Base-by-base conservation (phyloP, 2,888 invertebrate genomes). In the Drosophila leonis region DNA sequence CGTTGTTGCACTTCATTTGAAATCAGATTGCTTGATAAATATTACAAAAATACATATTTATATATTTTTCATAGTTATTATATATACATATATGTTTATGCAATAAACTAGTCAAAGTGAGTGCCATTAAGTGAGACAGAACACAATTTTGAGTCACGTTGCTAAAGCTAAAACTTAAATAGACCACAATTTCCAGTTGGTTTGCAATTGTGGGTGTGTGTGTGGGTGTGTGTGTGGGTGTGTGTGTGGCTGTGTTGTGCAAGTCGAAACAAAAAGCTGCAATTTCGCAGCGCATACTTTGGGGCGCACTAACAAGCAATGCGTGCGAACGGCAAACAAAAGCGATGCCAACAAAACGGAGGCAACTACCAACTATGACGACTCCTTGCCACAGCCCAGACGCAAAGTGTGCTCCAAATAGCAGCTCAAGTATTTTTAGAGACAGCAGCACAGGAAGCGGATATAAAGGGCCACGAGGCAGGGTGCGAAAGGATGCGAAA, bases 381-480 rank as follows among this genome's bases (percentile, higher is more conserved):
- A 75, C 55, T 52, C 57, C 54, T 31, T 48, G 71, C 39, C 55
- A 37, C 75, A 60, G 57, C n/a, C 20, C 10, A 48, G 56, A 27
- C 46, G 10, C 49, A 67, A 64, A 68, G 63, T 70, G 64, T 65
- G 88, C 73, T 64, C 82, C 89, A 87, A 67, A 89, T 78, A 86
- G 59, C 72, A 78, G 69, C 83, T 61, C 64, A 80, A 83, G 87
- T 83, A 83, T 86, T 83, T 83, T 71, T 68, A 88, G 71, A 73
- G 66, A 78, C 80, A 65, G 35, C 57, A 52, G 62, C 44, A 35
- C 74, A 80, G 83, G 75, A 85, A 77, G 62, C 66, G 86, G 72
- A 72, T 76, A 61, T 76, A 44, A 56, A 54, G 55, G 27, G 67
- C 44, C 31, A 60, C 49, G 18, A 37, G 29, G 12, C 18, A 48